A percentile compares a stretch with the other conserved stretches of the same genome.
Evolutionary conservation across 2,113 vertebrate species (phyloP).

Genomic region (Rhea pennata): DNA sequence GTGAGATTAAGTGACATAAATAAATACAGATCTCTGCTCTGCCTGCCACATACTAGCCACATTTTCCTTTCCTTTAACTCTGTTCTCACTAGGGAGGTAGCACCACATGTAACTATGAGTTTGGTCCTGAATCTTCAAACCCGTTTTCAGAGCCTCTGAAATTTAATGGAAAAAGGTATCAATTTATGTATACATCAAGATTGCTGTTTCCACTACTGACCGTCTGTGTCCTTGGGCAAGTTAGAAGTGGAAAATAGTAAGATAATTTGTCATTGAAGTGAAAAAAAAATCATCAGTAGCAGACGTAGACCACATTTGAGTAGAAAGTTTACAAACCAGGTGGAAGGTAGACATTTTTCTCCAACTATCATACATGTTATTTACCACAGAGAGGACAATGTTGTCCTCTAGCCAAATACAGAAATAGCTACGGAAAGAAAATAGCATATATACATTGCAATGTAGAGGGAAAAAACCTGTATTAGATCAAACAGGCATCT

Average conservation of each 20-base stretch:
- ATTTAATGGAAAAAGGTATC: background rate
- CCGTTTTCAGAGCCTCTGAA: background rate
- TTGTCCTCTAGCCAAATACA: background rate
- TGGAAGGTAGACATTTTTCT: background rate
- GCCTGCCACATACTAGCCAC: background rate
- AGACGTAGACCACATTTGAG: background rate
- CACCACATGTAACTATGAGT: background rate
- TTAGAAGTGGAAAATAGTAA: background rate
- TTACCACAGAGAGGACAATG: background rate
- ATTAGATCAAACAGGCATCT: background rate
- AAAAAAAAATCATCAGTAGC: background rate
- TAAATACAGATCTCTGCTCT: background rate
- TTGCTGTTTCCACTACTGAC: background rate
- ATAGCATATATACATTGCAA: background rate
- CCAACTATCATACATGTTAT: rapidly evolving
- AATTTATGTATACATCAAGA: background rate
- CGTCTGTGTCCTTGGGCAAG: background rate
- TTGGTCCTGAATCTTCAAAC: background rate
- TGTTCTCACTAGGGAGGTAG: background rate
- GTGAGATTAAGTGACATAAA: background rate
- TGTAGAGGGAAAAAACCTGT: background rate
- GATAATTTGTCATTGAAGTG: background rate
- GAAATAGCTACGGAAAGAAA: background rate
- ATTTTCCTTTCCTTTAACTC: background rate
- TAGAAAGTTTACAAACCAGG: background rate